phyloP scores from a whole-genome alignment of 2,888 invertebrate genomes.

The Calliphora vomitoria region DNA sequence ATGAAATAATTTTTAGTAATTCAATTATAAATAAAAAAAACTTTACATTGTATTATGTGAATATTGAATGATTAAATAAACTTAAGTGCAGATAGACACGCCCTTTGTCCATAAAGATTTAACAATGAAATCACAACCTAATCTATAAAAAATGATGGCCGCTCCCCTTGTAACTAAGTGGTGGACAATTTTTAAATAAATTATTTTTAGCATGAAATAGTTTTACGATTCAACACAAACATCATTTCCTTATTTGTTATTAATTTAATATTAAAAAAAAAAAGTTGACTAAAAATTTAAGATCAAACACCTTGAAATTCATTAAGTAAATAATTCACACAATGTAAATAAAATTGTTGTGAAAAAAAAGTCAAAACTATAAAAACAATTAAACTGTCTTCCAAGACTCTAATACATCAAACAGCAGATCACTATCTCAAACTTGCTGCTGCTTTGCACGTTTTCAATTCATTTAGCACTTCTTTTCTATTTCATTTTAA shows the following conservation, averaged over 20 bases:
- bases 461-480: slow-evolving; percentile 41
- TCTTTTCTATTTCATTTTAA: background rate
- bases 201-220: background rate
- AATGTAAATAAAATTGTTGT: slow-evolving; percentile 7
- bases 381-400: background rate
- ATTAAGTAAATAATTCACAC: slow-evolving; percentile 18
- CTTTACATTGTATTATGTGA: too few relatives aligned
- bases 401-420: background rate
- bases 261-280: background rate
- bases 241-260: slow-evolving; percentile 2
- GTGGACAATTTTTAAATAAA: background rate
- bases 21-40: too few relatives aligned
- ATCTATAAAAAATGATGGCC: background rate
- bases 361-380: background rate
- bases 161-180: background rate
- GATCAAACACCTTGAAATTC: slow-evolving; percentile 43
- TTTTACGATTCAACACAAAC: background rate
- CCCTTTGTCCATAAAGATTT: too few relatives aligned
- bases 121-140: too few relatives aligned
- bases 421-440: background rate
- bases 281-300: background rate
- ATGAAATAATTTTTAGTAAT: too few relatives aligned
- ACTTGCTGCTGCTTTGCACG: background rate
- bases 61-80: too few relatives aligned
- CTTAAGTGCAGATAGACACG: too few relatives aligned